A percentile compares a stretch with the other conserved stretches of the same genome.
Evolutionary conservation across 2,888 invertebrate species (phyloP).

Genomic region (Coelogynopora nodosa): DNA sequence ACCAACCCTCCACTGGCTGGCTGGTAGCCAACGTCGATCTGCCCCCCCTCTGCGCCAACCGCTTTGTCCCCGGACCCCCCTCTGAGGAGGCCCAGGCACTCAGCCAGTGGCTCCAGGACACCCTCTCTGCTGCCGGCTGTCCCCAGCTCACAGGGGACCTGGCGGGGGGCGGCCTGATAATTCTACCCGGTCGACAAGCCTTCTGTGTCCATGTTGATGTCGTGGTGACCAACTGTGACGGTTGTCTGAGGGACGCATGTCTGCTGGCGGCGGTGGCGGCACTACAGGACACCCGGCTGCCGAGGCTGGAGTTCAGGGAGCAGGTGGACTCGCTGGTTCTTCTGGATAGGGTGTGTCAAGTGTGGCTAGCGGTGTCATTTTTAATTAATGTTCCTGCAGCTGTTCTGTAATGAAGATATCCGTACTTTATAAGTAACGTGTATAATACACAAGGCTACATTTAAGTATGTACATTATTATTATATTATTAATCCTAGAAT

Average conservation of each 20-base stretch:
- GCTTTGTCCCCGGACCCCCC: constrained; percentile 13
- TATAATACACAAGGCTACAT: too few species aligned
- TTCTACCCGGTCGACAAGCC: neutral
- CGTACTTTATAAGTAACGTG: too few species aligned
- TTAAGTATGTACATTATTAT: too few species aligned
- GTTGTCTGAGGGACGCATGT: constrained; percentile 22
- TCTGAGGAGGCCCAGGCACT: constrained; percentile 1
- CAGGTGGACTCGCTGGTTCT: neutral
- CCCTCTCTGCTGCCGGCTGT: neutral
- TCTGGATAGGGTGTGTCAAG: neutral
- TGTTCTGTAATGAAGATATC: too few species aligned
- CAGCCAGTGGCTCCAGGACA: neutral
- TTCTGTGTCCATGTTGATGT: constrained; percentile 22
- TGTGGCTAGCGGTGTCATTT: too few species aligned
- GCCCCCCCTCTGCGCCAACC: neutral
- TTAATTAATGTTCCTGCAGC: too few species aligned
- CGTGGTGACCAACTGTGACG: neutral
- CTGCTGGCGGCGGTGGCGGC: constrained; percentile 14
- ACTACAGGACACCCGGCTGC: neutral
- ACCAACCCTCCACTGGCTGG: neutral
- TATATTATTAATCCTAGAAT: too few species aligned
- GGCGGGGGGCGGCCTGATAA: too few species aligned
- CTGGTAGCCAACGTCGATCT: neutral
- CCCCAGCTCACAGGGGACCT: neutral
- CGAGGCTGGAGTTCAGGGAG: neutral